Conservation (phyloP, 2,113 vertebrate species). For the Aplodontia rufa region DNA sequence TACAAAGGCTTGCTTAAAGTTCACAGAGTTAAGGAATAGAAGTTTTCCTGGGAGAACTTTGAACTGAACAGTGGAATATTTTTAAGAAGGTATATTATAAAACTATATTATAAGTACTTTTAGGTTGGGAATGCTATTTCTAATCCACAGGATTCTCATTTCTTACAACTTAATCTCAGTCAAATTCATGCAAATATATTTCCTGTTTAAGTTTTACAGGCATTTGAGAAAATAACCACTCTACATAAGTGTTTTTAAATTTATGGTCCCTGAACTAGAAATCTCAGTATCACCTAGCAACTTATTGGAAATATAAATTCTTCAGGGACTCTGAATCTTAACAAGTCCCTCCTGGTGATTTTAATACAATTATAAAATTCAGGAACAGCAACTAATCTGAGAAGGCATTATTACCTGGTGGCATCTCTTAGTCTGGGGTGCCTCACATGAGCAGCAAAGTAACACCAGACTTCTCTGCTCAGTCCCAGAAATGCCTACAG, state of each 20-base stretch:
- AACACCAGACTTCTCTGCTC: background rate
- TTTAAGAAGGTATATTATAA: background rate
- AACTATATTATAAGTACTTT: background rate
- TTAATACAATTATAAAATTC: background rate
- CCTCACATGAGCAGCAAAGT: background rate
- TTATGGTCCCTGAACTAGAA: background rate
- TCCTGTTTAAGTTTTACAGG: background rate
- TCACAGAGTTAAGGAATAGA: background rate
- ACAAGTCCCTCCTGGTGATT: background rate
- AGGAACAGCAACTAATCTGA: background rate
- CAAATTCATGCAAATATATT: background rate
- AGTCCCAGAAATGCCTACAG: background rate
- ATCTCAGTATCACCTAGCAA: background rate
- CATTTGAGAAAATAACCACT: background rate
- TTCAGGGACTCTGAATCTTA: background rate
- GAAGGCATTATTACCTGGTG: background rate
- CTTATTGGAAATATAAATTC: conserved; percentile 1
- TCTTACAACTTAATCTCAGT: background rate
- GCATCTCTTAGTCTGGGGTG: background rate
- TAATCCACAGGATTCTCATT: too few species aligned
- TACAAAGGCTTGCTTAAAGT: background rate
- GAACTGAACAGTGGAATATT: background rate
- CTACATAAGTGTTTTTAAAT: background rate
- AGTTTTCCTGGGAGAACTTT: background rate
- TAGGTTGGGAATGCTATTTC: background rate